Percentiles rank a stretch among this genome's conserved stretches.
Conservation (phyloP, 2,888 invertebrate genomes). For the Nematopogon swammerdamellus region DNA sequence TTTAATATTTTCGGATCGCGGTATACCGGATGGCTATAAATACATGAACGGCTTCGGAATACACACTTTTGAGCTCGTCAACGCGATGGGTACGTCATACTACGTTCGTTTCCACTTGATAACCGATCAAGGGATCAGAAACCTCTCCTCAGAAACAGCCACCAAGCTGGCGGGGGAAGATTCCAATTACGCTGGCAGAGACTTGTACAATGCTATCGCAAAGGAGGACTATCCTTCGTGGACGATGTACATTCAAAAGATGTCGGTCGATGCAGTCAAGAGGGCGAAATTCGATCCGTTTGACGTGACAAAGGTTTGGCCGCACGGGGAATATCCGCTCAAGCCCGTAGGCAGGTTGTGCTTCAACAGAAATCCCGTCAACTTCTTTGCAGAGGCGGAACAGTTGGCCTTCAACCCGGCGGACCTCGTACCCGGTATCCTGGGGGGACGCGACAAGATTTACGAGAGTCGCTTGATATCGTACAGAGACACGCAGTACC, state of each 20-base stretch:
- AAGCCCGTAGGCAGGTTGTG: conserved; percentile 79
- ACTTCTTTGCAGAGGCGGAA: conserved; percentile 90
- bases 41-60: conserved; percentile 90
- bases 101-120: conserved; percentile 88
- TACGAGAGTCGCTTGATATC: conserved; percentile 78
- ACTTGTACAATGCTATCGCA: conserved; percentile 83
- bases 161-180: conserved; percentile 64
- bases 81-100: conserved; percentile 62
- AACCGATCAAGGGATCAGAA: conserved; percentile 83
- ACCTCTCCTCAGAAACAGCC: conserved; percentile 63
- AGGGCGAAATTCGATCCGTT: conserved; percentile 80
- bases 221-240: conserved; percentile 69
- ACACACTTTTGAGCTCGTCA: conserved; percentile 85
- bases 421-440: conserved; percentile 85
- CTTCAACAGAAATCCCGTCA: conserved; percentile 80
- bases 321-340: conserved; percentile 76
- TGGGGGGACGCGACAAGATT: conserved; percentile 87
- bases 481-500: conserved; percentile 81
- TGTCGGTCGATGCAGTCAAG: conserved; percentile 78
- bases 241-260: conserved; percentile 75
- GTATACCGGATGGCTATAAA: conserved; percentile 84
- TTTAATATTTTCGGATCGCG: conserved; percentile 80
- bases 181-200: conserved; percentile 82
- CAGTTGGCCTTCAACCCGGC: conserved; percentile 85
- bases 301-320: conserved; percentile 86